Conservation (phyloP, 2,113 vertebrate genomes). For the Megaptera novaeangliae region DNA sequence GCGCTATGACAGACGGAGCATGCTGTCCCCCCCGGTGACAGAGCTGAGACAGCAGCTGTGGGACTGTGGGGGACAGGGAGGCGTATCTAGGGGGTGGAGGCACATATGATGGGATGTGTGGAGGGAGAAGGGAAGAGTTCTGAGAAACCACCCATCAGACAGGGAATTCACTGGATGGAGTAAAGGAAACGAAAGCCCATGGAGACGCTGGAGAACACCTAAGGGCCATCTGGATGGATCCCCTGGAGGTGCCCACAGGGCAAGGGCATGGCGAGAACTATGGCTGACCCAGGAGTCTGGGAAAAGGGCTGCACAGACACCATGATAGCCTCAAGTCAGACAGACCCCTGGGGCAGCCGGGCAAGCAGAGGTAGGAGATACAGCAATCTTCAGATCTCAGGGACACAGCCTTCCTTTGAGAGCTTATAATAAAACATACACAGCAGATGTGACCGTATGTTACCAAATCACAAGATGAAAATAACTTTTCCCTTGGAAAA, state of each 20-base stretch:
- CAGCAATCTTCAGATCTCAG: neutral
- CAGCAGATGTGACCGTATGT: neutral
- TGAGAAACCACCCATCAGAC: neutral
- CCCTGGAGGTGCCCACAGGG: fast-evolving
- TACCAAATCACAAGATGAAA: neutral
- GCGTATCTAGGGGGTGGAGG: fast-evolving
- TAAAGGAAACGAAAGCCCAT: neutral
- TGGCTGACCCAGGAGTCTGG: neutral
- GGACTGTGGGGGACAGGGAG: neutral
- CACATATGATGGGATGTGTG: fast-evolving
- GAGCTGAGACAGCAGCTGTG: neutral
- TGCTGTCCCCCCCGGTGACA: neutral
- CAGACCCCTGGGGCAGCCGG: fast-evolving
- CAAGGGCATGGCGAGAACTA: neutral
- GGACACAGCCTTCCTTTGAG: neutral
- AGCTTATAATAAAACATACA: neutral
- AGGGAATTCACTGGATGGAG: neutral
- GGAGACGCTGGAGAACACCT: neutral
- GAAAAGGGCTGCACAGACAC: neutral
- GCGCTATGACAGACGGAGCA: neutral
- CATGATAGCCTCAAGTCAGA: neutral
- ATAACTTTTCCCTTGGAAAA: neutral
- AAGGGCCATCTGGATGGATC: neutral
- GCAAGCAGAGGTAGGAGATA: neutral
- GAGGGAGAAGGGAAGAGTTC: neutral